Conservation (phyloP, 2,113 vertebrate species). For the Gallinago paraguaiae region DNA sequence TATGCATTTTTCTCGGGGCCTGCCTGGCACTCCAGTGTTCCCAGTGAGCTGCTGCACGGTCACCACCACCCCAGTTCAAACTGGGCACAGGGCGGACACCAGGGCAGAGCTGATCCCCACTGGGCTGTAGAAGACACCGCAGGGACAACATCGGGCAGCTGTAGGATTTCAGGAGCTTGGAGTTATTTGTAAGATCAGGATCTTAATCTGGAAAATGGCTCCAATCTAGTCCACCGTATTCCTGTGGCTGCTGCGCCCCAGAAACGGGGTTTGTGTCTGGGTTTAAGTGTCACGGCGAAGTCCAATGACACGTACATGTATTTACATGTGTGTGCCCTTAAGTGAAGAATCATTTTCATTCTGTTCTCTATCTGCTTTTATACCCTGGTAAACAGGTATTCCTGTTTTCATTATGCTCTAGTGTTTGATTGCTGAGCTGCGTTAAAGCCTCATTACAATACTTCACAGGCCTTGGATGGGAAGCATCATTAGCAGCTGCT, state of each 20-base stretch:
- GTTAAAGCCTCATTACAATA: background rate
- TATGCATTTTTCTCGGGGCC: background rate
- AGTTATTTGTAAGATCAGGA: background rate
- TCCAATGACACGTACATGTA: background rate
- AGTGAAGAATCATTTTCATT: background rate
- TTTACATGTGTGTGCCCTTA: slow-evolving; percentile 21
- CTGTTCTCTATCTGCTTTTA: background rate
- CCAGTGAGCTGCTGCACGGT: background rate
- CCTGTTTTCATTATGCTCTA: slow-evolving; percentile 9
- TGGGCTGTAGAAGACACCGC: rapidly evolving
- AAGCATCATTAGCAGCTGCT: background rate
- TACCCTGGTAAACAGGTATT: background rate
- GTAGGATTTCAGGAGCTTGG: background rate
- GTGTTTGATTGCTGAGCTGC: slow-evolving; percentile 11
- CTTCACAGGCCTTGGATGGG: background rate
- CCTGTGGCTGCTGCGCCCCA: background rate
- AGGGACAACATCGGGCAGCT: rapidly evolving
- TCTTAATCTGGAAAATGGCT: background rate
- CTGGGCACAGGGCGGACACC: rapidly evolving
- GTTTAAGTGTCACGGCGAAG: background rate
- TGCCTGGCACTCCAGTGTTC: background rate
- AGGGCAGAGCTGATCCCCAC: background rate
- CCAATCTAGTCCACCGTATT: background rate
- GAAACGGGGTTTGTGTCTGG: background rate
- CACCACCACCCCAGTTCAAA: background rate